phyloP scores from a whole-genome alignment of 2,888 invertebrate genomes.

The Vesta saturnalis region DNA sequence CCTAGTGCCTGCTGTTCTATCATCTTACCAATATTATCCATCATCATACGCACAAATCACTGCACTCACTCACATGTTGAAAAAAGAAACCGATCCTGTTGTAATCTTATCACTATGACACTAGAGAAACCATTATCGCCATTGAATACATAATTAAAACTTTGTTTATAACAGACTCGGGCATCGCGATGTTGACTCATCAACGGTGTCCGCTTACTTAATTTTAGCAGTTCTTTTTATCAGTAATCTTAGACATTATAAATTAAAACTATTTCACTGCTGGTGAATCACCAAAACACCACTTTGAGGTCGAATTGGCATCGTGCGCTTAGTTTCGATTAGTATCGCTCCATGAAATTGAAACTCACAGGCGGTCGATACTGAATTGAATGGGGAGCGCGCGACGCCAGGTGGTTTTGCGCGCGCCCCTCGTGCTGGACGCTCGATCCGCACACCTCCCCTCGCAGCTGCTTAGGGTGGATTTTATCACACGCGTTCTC shows the following conservation, averaged over 20 bases:
- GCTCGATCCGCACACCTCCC: slow-evolving; percentile 48
- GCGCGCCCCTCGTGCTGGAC: slow-evolving; percentile 60
- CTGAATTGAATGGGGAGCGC: slow-evolving; percentile 61
- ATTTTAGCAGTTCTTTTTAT: slow-evolving; percentile 7
- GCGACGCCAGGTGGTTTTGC: slow-evolving; percentile 64
- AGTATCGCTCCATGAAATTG: slow-evolving; percentile 50
- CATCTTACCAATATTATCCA: slow-evolving; percentile 70
- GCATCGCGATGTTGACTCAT: slow-evolving; percentile 46
- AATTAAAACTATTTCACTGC: slow-evolving; percentile 24
- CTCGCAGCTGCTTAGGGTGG: slow-evolving; percentile 46
- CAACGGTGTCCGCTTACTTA: slow-evolving; percentile 2
- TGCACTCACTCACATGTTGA: slow-evolving; percentile 45
- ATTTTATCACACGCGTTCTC: slow-evolving; percentile 37
- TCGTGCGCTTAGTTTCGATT: slow-evolving; percentile 45
- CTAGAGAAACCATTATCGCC: slow-evolving; percentile 34
- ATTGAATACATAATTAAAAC: slow-evolving; percentile 47
- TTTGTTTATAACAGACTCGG: slow-evolving; percentile 55
- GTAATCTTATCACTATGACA: slow-evolving; percentile 40
- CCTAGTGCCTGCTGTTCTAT: slow-evolving; percentile 68
- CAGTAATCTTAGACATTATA: slow-evolving; percentile 21
- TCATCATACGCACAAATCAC: slow-evolving; percentile 55
- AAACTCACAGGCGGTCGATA: slow-evolving; percentile 63
- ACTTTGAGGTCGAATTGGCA: slow-evolving; percentile 41
- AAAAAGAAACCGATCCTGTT: slow-evolving; percentile 35
- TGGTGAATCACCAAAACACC: slow-evolving; percentile 33